Percentiles rank a stretch among this genome's conserved stretches.
phyloP scores from a whole-genome alignment of 2,797 vertebrate species.

The Eulemur rubriventer region DNA sequence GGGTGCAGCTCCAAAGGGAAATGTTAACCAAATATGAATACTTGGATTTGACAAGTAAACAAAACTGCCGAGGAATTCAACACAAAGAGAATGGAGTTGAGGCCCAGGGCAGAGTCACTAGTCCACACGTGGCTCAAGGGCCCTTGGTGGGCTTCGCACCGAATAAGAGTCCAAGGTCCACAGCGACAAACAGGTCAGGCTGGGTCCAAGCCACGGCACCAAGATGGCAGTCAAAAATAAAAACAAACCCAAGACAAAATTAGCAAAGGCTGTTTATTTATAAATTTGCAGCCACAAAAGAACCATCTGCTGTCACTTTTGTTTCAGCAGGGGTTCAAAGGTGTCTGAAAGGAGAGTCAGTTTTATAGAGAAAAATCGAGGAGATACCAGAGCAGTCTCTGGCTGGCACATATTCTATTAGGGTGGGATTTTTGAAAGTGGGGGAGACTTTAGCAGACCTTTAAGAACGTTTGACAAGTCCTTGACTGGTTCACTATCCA shows the following conservation, averaged over 20 bases:
- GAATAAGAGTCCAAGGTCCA: background rate
- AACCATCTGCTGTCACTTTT: background rate
- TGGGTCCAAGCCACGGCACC: background rate
- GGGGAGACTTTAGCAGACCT: background rate
- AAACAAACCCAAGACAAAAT: background rate
- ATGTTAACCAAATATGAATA: background rate
- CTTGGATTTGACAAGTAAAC: background rate
- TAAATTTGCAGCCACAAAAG: background rate
- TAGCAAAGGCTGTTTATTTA: background rate
- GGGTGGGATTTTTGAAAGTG: background rate
- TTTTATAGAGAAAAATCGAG: background rate
- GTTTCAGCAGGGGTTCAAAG: background rate
- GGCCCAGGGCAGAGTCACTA: rapidly evolving
- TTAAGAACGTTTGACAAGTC: background rate
- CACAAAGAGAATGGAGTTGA: background rate
- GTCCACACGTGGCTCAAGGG: background rate
- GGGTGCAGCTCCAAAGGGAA: background rate
- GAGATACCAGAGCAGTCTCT: background rate
- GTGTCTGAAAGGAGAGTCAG: background rate
- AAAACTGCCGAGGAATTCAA: background rate
- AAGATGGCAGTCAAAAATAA: background rate
- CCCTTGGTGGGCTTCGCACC: background rate
- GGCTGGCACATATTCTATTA: background rate
- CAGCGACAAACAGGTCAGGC: background rate
- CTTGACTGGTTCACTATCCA: background rate